Conservation (phyloP, 2,797 vertebrate species). For the Acropternis orthonyx region DNA sequence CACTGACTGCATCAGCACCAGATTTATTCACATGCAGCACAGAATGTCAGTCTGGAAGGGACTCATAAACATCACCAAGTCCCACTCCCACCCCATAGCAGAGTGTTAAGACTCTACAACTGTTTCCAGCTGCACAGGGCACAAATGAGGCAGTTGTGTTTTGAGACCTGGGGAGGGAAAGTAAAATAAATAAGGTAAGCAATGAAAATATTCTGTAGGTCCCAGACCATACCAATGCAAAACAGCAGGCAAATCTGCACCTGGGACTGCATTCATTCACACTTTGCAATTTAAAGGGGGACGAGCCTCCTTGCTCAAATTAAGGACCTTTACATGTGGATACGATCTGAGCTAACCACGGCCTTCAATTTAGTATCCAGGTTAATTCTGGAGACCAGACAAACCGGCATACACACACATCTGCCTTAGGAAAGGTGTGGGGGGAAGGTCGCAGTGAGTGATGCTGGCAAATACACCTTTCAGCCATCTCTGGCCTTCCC, state of each 20-base stretch:
- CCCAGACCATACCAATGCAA: background rate
- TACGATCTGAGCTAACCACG: background rate
- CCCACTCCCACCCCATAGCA: background rate
- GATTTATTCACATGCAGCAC: background rate
- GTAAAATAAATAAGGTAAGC: background rate
- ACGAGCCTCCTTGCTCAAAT: background rate
- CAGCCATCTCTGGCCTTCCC: conserved; percentile 5
- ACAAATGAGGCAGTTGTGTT: background rate
- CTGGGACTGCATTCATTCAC: background rate
- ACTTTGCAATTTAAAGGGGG: background rate
- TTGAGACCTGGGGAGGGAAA: background rate
- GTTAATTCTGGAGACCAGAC: background rate
- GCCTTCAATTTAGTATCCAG: background rate
- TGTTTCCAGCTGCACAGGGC: background rate
- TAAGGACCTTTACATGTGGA: background rate
- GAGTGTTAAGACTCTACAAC: background rate
- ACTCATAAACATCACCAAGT: background rate
- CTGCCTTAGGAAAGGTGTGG: background rate
- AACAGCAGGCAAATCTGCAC: background rate
- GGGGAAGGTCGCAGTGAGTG: background rate
- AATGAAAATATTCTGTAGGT: background rate
- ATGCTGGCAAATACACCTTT: background rate
- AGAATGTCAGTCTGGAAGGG: background rate
- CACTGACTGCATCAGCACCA: background rate
- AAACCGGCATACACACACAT: background rate